Percentiles rank a stretch among this genome's conserved stretches.
Evolutionary conservation across 2,113 vertebrate genomes (phyloP).

Genomic region (Cepphus grylle): DNA sequence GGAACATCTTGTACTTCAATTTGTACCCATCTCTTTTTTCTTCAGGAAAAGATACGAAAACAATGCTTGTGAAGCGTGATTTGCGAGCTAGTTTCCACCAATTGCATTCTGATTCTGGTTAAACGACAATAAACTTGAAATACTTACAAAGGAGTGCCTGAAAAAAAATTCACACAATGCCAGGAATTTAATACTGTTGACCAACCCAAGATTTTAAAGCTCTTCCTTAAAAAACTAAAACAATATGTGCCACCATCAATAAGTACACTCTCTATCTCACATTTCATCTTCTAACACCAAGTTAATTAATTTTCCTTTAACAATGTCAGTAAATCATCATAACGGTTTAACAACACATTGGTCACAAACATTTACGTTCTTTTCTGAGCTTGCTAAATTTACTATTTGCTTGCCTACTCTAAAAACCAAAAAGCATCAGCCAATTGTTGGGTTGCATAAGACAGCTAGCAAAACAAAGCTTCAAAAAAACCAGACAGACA

Average conservation of each 20-base stretch:
- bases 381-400: not conserved
- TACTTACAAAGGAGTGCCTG: not conserved
- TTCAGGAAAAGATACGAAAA: not conserved
- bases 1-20: not conserved
- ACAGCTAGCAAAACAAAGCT: not conserved
- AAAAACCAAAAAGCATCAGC: not conserved
- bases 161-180: not conserved
- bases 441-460: not conserved
- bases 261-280: not conserved
- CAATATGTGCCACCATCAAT: not conserved
- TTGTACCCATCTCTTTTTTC: not conserved
- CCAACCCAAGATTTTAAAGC: not conserved
- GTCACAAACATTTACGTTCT: not conserved
- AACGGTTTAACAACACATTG: slow-evolving; percentile 9
- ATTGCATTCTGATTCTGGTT: not conserved
- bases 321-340: not conserved
- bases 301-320: not conserved
- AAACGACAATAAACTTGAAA: not conserved
- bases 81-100: not conserved
- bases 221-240: not conserved
- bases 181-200: slow-evolving; percentile 30
- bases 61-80: not conserved
- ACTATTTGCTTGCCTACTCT: not conserved
- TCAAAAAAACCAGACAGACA: not conserved
- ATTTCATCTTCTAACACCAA: not conserved